phyloP scores from a whole-genome alignment of 1,140 invertebrate genomes.

The Lanistes nyassanus region DNA sequence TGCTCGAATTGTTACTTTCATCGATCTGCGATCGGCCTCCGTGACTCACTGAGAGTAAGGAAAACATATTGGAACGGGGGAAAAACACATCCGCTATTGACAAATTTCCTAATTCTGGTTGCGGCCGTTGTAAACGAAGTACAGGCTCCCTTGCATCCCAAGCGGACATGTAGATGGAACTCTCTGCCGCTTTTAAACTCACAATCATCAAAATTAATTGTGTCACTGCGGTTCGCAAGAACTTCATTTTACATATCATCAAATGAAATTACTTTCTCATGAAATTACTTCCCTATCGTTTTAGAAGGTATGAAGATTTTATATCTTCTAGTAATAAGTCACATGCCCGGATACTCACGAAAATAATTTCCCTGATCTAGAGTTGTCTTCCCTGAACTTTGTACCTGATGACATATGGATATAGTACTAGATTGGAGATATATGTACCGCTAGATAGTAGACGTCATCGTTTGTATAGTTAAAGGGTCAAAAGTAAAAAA shows the following conservation, averaged over 20 bases:
- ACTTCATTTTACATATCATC: background rate
- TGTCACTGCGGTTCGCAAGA: background rate
- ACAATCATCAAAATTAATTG: background rate
- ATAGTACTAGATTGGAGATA: too few relatives aligned
- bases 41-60: background rate
- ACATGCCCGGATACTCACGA: too few relatives aligned
- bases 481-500: too few relatives aligned
- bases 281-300: too few relatives aligned
- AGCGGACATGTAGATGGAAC: background rate
- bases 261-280: background rate
- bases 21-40: background rate
- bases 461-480: too few relatives aligned
- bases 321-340: too few relatives aligned
- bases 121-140: background rate
- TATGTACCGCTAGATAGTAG: too few relatives aligned
- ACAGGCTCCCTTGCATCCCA: slow-evolving; percentile 12
- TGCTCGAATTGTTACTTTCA: too few relatives aligned
- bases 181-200: background rate
- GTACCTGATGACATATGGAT: too few relatives aligned
- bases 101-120: background rate
- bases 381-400: too few relatives aligned
- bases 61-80: background rate
- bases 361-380: too few relatives aligned
- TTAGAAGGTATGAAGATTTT: too few relatives aligned
- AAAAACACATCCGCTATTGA: background rate